Conservation (phyloP, 2,797 vertebrate genomes). For the Chiroxiphia lanceolata region DNA sequence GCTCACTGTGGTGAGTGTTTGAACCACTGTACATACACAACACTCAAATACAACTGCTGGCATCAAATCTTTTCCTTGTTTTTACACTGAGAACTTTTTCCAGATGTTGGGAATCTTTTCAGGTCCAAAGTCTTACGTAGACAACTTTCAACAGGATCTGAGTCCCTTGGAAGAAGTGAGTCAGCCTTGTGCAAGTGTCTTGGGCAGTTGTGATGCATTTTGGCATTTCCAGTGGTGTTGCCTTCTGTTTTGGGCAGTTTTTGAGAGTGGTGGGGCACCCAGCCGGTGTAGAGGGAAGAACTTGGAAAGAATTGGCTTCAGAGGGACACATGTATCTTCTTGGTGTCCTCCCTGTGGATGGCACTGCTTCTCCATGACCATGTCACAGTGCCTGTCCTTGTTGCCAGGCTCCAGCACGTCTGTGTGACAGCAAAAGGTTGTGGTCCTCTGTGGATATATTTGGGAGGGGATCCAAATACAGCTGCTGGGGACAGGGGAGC, state of each 20-base stretch:
- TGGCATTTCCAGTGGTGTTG: not conserved
- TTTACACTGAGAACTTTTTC: not conserved
- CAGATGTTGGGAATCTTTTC: not conserved
- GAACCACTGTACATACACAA: not conserved
- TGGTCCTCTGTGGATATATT: fast-evolving
- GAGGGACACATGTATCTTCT: fast-evolving
- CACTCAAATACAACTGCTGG: fast-evolving
- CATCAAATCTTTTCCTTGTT: not conserved
- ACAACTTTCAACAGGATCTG: not conserved
- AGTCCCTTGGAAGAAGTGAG: not conserved
- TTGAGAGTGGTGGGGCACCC: not conserved
- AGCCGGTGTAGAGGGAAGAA: not conserved
- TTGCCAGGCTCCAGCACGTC: not conserved
- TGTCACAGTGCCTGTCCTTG: fast-evolving
- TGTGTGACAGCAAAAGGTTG: not conserved
- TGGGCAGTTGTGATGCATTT: fast-evolving
- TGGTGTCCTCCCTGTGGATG: not conserved
- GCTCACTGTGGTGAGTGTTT: not conserved
- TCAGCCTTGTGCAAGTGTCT: not conserved
- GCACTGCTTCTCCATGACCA: fast-evolving
- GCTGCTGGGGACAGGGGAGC: not conserved
- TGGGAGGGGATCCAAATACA: not conserved
- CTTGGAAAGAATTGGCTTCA: not conserved
- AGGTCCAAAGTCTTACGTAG: fast-evolving
- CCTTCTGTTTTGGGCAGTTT: not conserved